Evolutionary conservation across 2,113 vertebrate genomes (phyloP).

Genomic region (Triplophysa siluroides): DNA sequence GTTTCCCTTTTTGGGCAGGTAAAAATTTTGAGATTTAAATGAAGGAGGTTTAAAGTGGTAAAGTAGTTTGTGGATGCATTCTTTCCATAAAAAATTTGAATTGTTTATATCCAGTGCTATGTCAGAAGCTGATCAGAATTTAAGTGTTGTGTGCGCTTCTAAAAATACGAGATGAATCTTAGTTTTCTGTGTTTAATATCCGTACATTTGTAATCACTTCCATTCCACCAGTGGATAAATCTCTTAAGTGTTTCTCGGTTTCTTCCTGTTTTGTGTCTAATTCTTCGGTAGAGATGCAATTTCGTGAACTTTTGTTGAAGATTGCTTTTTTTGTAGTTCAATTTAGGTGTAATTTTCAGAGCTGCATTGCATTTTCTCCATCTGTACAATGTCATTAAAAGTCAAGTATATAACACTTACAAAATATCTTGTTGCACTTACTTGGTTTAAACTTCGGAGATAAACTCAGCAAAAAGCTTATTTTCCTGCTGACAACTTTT

Average conservation of each 20-base stretch:
- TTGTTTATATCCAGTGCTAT: neutral
- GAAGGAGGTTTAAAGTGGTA: neutral
- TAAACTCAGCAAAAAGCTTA: neutral
- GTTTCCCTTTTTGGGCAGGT: slow-evolving; percentile 38
- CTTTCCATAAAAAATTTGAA: slow-evolving; percentile 19
- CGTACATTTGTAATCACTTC: neutral
- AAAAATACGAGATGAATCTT: no score
- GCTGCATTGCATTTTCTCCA: neutral
- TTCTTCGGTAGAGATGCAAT: neutral
- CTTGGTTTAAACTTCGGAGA: neutral
- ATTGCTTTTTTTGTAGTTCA: neutral
- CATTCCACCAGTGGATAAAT: neutral
- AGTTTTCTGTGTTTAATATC: neutral
- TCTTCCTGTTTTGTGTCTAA: neutral
- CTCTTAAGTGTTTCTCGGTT: neutral
- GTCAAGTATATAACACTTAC: neutral
- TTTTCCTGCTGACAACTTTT: slow-evolving; percentile 2
- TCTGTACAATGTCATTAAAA: neutral
- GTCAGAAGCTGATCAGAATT: neutral
- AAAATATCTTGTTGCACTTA: neutral
- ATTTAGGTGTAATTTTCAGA: neutral
- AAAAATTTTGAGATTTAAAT: slow-evolving; percentile 22
- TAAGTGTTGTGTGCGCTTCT: neutral
- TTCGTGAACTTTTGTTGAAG: neutral
- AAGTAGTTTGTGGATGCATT: slow-evolving; percentile 35